Conservation (phyloP, 2,113 vertebrate species). For the Micronycteris hirsuta region DNA sequence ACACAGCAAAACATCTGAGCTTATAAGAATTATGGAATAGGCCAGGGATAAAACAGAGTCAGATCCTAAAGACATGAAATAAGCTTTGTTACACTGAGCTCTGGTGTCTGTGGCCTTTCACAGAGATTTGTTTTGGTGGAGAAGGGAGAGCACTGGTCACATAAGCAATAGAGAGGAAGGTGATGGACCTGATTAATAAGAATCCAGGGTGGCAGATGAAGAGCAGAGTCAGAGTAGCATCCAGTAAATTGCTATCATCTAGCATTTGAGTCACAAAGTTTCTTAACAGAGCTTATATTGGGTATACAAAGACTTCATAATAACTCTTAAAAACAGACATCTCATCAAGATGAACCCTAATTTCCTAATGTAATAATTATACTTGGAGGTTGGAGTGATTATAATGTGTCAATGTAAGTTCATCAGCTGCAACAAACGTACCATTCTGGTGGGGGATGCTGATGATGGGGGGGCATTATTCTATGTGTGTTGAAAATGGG, state of each 20-base stretch:
- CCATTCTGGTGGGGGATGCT: not conserved
- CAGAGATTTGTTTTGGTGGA: not conserved
- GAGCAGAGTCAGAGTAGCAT: not conserved
- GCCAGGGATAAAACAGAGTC: not conserved
- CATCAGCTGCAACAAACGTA: not conserved
- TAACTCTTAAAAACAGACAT: not conserved
- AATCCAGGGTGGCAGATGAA: not conserved
- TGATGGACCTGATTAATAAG: not conserved
- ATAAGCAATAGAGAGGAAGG: not conserved
- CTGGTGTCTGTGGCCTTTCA: not conserved
- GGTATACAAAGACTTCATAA: not conserved
- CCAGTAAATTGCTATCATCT: not conserved
- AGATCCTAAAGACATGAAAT: not conserved
- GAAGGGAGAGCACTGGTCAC: not conserved
- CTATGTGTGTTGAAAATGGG: not conserved
- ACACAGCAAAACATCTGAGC: not conserved
- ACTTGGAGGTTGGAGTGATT: not conserved
- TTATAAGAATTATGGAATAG: not conserved
- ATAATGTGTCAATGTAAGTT: not conserved
- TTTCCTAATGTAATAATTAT: not conserved
- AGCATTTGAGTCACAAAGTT: not conserved
- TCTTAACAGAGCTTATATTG: not conserved
- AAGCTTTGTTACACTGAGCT: not conserved
- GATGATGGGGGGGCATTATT: not conserved
- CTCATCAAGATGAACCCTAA: not conserved